A percentile compares a stretch with the other conserved stretches of the same genome.
Conservation (phyloP, 2,888 invertebrate species). For the Acleris emargana region DNA sequence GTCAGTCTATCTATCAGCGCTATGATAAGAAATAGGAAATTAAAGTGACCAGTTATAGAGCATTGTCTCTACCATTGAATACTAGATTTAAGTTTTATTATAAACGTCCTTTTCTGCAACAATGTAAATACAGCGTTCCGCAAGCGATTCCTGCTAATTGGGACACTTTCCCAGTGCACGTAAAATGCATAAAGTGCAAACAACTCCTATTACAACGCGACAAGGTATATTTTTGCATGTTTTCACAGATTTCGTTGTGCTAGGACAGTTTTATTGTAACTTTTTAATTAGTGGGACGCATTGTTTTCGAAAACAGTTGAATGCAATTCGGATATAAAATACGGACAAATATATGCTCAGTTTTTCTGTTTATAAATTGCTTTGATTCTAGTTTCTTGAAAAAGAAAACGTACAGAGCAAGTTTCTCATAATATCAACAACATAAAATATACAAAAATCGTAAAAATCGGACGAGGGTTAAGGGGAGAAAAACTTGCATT, state of each 20-base stretch:
- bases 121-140: slow-evolving; percentile 28
- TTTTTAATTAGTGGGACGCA: slow-evolving; percentile 55
- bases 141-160: slow-evolving; percentile 47
- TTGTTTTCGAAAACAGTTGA: slow-evolving; percentile 47
- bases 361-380: too few relatives aligned
- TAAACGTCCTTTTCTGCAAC: slow-evolving; percentile 1
- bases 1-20: too few relatives aligned
- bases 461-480: too few relatives aligned
- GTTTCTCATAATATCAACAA: too few relatives aligned
- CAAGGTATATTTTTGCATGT: neutral
- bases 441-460: too few relatives aligned
- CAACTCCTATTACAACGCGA: neutral
- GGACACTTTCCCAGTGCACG: slow-evolving; percentile 43
- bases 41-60: too few relatives aligned
- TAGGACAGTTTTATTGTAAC: slow-evolving; percentile 44
- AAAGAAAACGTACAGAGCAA: too few relatives aligned
- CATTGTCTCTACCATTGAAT: too few relatives aligned
- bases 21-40: too few relatives aligned
- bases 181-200: neutral
- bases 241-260: neutral
- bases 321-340: slow-evolving; percentile 18
- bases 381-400: too few relatives aligned
- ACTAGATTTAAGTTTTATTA: neutral
- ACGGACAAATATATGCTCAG: too few relatives aligned
- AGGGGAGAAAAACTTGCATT: too few relatives aligned